These are phyloP conservation scores for Panzeria rudis DNA, from an alignment of 2,888 invertebrate genomes.

Conservation along the genomic window DNA sequence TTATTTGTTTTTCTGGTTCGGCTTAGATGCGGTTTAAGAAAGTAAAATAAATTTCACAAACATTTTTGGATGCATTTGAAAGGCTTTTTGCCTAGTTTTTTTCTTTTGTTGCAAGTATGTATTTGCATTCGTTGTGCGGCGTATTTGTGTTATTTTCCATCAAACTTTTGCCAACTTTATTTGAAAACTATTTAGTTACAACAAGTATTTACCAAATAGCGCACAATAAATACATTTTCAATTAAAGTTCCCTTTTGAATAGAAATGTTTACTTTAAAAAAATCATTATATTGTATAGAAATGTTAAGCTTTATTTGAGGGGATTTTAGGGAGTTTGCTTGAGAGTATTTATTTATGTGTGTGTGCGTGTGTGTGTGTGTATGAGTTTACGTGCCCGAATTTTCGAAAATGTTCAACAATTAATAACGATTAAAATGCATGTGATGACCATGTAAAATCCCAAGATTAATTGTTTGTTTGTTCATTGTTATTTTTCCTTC, in stretches of 20 bases:
- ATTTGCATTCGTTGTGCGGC: slow-evolving; percentile 35
- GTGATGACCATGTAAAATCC: slow-evolving; percentile 58
- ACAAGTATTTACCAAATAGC: slow-evolving; percentile 51
- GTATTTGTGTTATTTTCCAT: slow-evolving; percentile 31
- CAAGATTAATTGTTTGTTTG: slow-evolving; percentile 67
- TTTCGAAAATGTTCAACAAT: slow-evolving; percentile 52
- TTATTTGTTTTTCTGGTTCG: slow-evolving; percentile 36
- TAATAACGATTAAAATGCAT: slow-evolving; percentile 66
- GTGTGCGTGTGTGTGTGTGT: background rate
- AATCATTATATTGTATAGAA: slow-evolving; percentile 1
- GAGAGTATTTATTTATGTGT: background rate
- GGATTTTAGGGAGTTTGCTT: background rate
- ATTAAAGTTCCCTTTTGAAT: slow-evolving; percentile 19
- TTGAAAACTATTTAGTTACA: slow-evolving; percentile 46
- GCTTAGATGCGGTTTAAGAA: slow-evolving; percentile 45
- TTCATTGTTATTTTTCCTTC: slow-evolving; percentile 11
- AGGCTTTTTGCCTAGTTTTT: slow-evolving; percentile 10
- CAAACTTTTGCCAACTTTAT: slow-evolving; percentile 51
- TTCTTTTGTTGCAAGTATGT: slow-evolving; percentile 14
- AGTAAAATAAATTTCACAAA: slow-evolving; percentile 56
- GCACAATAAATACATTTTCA: background rate
- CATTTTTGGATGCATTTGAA: slow-evolving; percentile 47
- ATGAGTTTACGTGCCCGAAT: background rate
- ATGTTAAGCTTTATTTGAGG: background rate
- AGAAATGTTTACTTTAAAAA: slow-evolving; percentile 14